phyloP scores from a whole-genome alignment of 2,113 vertebrate species.

The Grammomys dolichurus region DNA sequence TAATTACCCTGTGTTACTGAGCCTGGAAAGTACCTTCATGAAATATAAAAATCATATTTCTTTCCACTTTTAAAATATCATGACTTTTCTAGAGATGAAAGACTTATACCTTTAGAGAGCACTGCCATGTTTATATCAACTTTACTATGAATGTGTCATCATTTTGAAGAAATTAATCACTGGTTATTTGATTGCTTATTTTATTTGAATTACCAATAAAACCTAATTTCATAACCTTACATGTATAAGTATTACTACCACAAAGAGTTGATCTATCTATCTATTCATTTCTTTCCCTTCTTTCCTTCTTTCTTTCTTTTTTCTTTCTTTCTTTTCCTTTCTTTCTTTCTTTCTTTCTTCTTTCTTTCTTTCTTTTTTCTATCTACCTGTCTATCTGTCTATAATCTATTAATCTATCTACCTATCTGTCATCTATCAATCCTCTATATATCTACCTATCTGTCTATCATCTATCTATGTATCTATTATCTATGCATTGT shows the following conservation, averaged over 20 bases:
- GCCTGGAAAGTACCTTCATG: not conserved
- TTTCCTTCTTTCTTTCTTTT: not conserved
- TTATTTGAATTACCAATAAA: slow-evolving; percentile 19
- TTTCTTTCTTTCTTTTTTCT: not conserved
- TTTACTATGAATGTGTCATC: not conserved
- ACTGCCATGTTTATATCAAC: not conserved
- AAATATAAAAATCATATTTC: not conserved
- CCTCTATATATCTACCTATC: too few relatives aligned
- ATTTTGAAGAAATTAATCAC: slow-evolving; percentile 7
- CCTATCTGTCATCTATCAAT: too few relatives aligned
- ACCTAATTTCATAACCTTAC: not conserved
- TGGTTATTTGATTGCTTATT: not conserved
- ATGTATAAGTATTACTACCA: not conserved
- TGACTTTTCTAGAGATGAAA: not conserved
- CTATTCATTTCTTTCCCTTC: not conserved
- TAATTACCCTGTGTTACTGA: not conserved
- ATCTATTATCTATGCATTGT: not conserved
- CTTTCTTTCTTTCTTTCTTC: too few relatives aligned
- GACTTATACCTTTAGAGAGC: not conserved
- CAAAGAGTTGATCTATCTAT: not conserved
- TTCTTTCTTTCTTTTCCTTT: not conserved
- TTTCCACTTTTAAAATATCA: not conserved
- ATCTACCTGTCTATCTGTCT: not conserved
- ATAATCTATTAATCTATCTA: too few relatives aligned
- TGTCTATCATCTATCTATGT: too few relatives aligned